These are phyloP conservation scores for Lepus timidus DNA, from an alignment of 2,113 vertebrate species.

Conservation along the genomic window DNA sequence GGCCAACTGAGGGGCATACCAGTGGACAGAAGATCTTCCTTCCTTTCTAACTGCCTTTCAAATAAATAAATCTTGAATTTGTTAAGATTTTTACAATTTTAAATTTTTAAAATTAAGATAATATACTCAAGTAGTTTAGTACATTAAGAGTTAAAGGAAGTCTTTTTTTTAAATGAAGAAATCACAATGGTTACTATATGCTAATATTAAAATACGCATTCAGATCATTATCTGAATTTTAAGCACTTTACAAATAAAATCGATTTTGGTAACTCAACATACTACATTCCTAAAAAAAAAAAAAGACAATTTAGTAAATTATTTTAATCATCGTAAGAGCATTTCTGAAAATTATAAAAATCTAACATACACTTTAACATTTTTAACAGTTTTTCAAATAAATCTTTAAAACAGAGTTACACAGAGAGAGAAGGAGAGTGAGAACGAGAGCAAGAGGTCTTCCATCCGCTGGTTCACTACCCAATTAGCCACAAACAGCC, in stretches of 20 bases:
- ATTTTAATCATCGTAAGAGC: constrained; percentile 23
- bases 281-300: constrained; percentile 29
- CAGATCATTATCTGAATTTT: constrained; percentile 50
- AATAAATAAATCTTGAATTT: too few relatives aligned
- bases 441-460: too few relatives aligned
- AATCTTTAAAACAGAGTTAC: too few relatives aligned
- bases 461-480: too few relatives aligned
- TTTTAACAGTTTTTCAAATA: too few relatives aligned
- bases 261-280: constrained; percentile 18
- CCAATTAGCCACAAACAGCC: too few relatives aligned
- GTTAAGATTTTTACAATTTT: background rate
- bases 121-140: constrained; percentile 26
- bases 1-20: too few relatives aligned
- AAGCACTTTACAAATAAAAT: constrained; percentile 58
- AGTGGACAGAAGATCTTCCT: too few relatives aligned
- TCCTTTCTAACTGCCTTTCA: too few relatives aligned
- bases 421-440: too few relatives aligned
- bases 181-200: background rate
- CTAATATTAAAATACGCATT: constrained; percentile 38
- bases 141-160: constrained; percentile 47
- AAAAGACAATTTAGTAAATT: background rate
- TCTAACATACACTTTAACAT: background rate
- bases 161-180: constrained; percentile 17
- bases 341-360: constrained; percentile 56
- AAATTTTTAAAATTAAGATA: constrained; percentile 58